Evolutionary conservation across 2,113 vertebrate genomes (phyloP).

Genomic region (Typhlomys cinereus): DNA sequence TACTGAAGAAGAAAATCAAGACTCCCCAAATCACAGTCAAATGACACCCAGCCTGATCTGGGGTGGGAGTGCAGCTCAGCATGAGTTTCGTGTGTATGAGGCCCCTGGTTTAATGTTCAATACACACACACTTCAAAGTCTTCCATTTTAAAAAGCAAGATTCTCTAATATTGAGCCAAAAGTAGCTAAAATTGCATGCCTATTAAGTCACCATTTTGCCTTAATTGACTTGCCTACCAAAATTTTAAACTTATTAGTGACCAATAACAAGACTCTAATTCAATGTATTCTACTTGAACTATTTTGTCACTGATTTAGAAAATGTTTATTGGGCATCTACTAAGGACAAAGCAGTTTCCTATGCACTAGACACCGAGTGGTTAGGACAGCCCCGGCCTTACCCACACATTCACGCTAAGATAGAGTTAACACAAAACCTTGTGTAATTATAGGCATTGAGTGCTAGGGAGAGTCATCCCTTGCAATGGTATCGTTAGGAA

Average conservation of each 20-base stretch:
- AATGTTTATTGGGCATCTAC: background rate
- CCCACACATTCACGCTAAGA: background rate
- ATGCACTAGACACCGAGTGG: background rate
- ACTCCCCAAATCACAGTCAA: conserved; percentile 8
- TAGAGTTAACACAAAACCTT: background rate
- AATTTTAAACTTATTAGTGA: background rate
- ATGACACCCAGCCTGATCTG: background rate
- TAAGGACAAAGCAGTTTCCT: background rate
- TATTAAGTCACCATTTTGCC: background rate
- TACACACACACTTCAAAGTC: background rate
- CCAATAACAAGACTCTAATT: background rate
- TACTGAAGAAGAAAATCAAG: conserved; percentile 44
- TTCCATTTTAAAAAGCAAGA: conserved; percentile 14
- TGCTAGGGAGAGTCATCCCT: background rate
- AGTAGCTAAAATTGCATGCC: background rate
- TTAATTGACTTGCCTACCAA: background rate
- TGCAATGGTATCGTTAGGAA: background rate
- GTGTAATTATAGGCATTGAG: background rate
- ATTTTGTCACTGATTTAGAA: background rate
- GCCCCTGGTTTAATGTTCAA: background rate
- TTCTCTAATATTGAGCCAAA: conserved; percentile 1
- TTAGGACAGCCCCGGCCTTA: background rate
- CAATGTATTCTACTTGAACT: background rate
- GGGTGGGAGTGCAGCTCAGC: too few relatives aligned
- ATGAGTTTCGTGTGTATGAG: background rate